These are phyloP conservation scores for Ichneumoninae sp. DNA, from an alignment of 2,888 invertebrate genomes.

Conservation along the genomic window DNA sequence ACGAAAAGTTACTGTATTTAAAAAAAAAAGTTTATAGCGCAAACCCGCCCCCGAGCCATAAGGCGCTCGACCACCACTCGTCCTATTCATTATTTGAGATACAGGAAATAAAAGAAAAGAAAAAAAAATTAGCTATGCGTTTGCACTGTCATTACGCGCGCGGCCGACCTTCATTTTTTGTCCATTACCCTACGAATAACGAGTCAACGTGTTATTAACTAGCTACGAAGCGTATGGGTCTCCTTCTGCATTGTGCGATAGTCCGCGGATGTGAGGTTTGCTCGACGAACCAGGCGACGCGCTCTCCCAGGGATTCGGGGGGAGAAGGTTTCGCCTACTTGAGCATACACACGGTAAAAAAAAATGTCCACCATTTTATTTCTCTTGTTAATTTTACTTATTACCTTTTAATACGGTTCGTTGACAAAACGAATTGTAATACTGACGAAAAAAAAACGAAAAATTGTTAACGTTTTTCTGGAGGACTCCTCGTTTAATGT, in stretches of 20 bases:
- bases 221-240: neutral
- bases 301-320: neutral
- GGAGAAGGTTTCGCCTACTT: neutral
- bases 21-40: neutral
- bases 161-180: slow-evolving; percentile 16
- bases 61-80: slow-evolving; percentile 5
- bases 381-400: neutral
- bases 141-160: slow-evolving; percentile 44
- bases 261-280: neutral
- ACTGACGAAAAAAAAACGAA: neutral
- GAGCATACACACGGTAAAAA: neutral
- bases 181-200: slow-evolving; percentile 6
- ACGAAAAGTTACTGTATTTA: neutral
- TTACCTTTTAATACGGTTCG: neutral
- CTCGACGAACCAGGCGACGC: neutral
- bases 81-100: slow-evolving; percentile 44
- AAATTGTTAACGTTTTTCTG: neutral
- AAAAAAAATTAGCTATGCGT: slow-evolving; percentile 30
- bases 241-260: neutral
- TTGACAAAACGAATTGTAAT: neutral
- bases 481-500: neutral
- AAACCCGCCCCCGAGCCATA: neutral
- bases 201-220: slow-evolving; percentile 20
- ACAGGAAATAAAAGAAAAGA: slow-evolving; percentile 1
- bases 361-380: neutral